phyloP scores from a whole-genome alignment of 2,888 invertebrate genomes.

The Orchesellides sinensis region DNA sequence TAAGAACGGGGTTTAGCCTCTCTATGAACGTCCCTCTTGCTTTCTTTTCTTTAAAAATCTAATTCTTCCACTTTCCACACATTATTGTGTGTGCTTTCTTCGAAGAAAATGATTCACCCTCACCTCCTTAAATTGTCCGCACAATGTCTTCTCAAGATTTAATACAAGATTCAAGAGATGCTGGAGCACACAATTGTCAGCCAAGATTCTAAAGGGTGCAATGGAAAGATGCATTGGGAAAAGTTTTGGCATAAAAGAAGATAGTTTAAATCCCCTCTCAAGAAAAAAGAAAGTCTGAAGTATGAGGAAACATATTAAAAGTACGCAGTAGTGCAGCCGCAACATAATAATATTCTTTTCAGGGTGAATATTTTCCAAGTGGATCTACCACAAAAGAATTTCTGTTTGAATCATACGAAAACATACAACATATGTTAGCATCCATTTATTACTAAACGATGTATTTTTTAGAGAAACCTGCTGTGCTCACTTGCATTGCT shows the following conservation, averaged over 20 bases:
- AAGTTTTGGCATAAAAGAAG: neutral
- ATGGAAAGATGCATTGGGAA: neutral
- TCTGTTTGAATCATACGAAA: constrained; percentile 8
- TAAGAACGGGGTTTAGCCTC: too few relatives aligned
- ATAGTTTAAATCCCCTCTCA: neutral
- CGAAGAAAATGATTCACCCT: constrained; percentile 24
- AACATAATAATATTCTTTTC: neutral
- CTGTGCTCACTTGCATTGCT: neutral
- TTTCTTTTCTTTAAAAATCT: neutral
- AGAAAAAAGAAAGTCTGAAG: constrained; percentile 1
- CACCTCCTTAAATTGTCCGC: constrained; percentile 46
- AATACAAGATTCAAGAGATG: constrained; percentile 28
- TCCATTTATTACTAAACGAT: constrained; percentile 6
- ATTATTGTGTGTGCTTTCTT: constrained; percentile 6
- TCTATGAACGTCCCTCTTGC: neutral
- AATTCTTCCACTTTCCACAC: constrained; percentile 21
- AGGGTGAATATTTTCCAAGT: constrained; percentile 18
- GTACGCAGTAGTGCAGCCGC: neutral
- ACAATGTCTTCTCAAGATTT: constrained; percentile 25
- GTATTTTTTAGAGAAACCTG: neutral
- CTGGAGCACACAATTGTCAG: constrained; percentile 19
- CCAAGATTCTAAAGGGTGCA: constrained; percentile 12
- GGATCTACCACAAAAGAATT: constrained; percentile 12
- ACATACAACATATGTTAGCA: constrained; percentile 6
- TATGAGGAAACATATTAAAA: neutral